Base-by-base conservation (phyloP, 2,888 invertebrate genomes). In the Ormyrus labotus region DNA sequence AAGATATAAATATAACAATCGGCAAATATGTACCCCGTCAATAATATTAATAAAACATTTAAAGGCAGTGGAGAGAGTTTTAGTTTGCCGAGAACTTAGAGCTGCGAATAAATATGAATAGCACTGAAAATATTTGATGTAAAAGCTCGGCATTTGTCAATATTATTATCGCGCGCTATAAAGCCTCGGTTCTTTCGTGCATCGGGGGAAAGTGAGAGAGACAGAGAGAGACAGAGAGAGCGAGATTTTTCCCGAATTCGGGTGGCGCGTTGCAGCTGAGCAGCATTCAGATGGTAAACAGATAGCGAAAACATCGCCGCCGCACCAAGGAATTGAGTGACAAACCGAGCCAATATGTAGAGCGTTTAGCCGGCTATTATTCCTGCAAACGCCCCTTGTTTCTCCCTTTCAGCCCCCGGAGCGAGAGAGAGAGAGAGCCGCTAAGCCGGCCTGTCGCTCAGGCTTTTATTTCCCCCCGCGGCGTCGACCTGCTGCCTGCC, bases 271-370 rank as follows among this genome's bases (percentile, higher is more conserved):
- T 19, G 19, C 19, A 19, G 19, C 19, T 19, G 19, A 47, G 19
- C 50, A 68, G 61, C 10, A 57, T 48, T 51, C 50, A 61, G 34
- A 72, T 72, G 71, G 60, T 53, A 72, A 72, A 61, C 65, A 55
- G 60, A 50, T 60, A 60, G 19, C 47, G 9, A 19, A 19, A 19
- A 19, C 19, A 19, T 19, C 19, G 19, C 19, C 19, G 19, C 19
- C 19, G 19, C 19, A 19, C 19, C 19, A 19, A 19, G 19, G 19
- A 19, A 19, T 88, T 88, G 86, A 55, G 86, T 85, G 85, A 86
- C 88, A 87, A 87, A 88, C 87, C 88, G 87, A 88, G 89, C 90
- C 19, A 90, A 90, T 90, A 90, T 89, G 90, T 89, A 89, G 73
- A 80, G 88, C 90, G 87, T 90, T 90, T 89, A 90, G 88, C 87